Evolutionary conservation across 2,888 invertebrate species (phyloP).

Genomic region (Clunio marinus): DNA sequence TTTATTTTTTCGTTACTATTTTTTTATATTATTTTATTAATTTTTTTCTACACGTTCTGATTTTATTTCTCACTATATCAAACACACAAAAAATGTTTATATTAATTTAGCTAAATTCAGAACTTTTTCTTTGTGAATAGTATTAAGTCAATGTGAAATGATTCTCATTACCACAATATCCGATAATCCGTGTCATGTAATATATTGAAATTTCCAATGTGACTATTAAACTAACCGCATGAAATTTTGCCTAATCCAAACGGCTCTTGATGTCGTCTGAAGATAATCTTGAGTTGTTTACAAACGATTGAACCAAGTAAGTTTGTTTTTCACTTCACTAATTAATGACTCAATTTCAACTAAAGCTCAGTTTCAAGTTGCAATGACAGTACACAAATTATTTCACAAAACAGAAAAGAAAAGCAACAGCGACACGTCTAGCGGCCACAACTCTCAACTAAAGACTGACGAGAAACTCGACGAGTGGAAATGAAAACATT

Average conservation of each 20-base stretch:
- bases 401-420: constrained; percentile 13
- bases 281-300: neutral
- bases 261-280: neutral
- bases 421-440: constrained; percentile 13
- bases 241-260: neutral
- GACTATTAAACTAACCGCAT: neutral
- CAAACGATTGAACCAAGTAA: neutral
- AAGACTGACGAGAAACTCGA: neutral
- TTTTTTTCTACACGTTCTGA: neutral
- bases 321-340: too few relatives aligned
- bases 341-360: neutral
- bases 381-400: constrained; percentile 3
- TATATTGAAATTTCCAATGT: neutral
- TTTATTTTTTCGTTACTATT: too few relatives aligned
- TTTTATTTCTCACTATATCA: neutral
- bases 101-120: neutral
- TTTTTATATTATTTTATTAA: neutral
- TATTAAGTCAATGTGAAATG: too few relatives aligned
- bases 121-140: neutral
- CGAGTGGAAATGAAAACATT: constrained; percentile 8
- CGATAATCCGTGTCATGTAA: neutral
- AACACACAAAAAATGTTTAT: neutral
- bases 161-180: neutral
- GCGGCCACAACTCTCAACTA: constrained; percentile 5
- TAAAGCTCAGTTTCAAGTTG: neutral